phyloP scores from a whole-genome alignment of 2,113 vertebrate species.

The Salvator merianae region DNA sequence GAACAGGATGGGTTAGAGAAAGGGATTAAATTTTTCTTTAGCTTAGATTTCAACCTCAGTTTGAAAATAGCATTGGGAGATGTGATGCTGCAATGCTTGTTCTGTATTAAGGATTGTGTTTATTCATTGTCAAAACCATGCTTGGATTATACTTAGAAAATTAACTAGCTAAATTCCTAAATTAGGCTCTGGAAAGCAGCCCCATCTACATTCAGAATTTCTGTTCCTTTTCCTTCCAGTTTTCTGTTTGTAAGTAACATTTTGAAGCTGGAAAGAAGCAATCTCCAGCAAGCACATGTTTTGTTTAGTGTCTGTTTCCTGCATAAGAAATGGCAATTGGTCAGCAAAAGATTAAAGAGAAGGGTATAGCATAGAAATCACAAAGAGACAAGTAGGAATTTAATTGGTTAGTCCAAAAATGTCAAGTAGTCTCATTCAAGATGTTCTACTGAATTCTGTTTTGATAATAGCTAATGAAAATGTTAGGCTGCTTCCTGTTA shows the following conservation, averaged over 20 bases:
- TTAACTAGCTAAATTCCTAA: constrained; percentile 3
- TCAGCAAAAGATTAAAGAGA: not conserved
- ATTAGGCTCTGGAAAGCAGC: not conserved
- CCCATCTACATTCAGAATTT: not conserved
- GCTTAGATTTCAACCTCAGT: not conserved
- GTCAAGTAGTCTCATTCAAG: constrained; percentile 14
- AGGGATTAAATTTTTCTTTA: not conserved
- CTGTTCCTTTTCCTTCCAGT: not conserved
- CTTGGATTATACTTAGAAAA: not conserved
- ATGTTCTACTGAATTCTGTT: constrained; percentile 22
- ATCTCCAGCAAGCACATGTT: not conserved
- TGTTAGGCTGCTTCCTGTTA: constrained; percentile 4
- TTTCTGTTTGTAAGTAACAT: constrained; percentile 28
- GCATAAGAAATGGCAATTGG: constrained; percentile 15
- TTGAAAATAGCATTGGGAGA: not conserved
- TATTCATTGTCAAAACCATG: not conserved
- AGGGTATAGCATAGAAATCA: not conserved
- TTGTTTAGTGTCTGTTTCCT: constrained; percentile 12
- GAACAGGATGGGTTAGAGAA: not conserved
- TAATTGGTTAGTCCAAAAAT: constrained; percentile 36
- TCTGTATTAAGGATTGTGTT: not conserved
- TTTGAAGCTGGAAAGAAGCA: constrained; percentile 24
- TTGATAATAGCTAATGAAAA: constrained; percentile 37
- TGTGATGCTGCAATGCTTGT: not conserved
- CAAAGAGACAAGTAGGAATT: not conserved